phyloP scores from a whole-genome alignment of 2,888 invertebrate species.

The Germaria angustata region DNA sequence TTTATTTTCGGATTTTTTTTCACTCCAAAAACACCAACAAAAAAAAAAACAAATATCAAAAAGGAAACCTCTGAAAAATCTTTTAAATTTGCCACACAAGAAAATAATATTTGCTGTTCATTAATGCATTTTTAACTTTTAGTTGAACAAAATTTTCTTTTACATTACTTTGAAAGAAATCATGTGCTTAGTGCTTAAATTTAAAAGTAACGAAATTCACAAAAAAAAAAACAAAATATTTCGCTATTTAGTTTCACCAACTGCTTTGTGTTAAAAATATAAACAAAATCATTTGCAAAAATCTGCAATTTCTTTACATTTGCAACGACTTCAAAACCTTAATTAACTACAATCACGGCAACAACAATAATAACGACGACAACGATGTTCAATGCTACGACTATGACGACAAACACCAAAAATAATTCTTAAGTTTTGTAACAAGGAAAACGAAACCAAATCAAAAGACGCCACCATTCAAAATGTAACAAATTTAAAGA shows the following conservation, averaged over 20 bases:
- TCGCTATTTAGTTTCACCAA: not conserved
- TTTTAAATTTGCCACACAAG: constrained; percentile 53
- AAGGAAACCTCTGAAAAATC: constrained; percentile 64
- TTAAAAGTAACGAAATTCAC: not conserved
- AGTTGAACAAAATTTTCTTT: not conserved
- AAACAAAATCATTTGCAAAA: not conserved
- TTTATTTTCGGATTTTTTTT: constrained; percentile 76
- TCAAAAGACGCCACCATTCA: constrained; percentile 8
- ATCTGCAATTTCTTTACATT: not conserved
- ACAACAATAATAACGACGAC: constrained; percentile 25
- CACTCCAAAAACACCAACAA: constrained; percentile 75
- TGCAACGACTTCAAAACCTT: constrained; percentile 36
- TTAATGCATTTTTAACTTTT: constrained; percentile 9
- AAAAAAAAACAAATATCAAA: constrained; percentile 68
- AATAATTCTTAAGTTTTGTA: constrained; percentile 46
- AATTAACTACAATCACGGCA: constrained; percentile 37
- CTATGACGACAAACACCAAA: not conserved
- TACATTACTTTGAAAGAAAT: not conserved
- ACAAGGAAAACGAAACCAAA: constrained; percentile 2
- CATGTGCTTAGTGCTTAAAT: constrained; percentile 5
- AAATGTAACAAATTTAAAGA: constrained; percentile 27
- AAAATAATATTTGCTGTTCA: constrained; percentile 48
- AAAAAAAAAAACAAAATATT: not conserved
- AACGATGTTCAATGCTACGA: constrained; percentile 34
- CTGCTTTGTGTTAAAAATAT: not conserved